Evolutionary conservation across 2,888 invertebrate genomes (phyloP), one percentile per base, ranked within the genome.

Genomic region (Meiosimyza platycephala): DNA sequence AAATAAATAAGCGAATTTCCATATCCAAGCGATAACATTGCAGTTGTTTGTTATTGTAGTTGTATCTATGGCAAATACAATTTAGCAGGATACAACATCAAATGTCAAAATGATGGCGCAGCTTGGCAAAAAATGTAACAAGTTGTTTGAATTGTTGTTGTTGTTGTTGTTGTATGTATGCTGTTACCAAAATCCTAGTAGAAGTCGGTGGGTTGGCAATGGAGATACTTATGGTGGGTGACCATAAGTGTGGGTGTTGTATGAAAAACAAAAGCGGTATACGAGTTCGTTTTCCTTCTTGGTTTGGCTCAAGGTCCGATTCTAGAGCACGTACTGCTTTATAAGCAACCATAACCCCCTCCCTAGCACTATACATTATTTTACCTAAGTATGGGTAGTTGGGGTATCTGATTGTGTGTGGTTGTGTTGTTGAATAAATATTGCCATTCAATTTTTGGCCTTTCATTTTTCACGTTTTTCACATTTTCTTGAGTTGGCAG

Each of bases 1-100:
- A 40, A 40, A 40, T 40, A 40, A 40, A 40, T 40, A 40, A 40
- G 40, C 5, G 40, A 28, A 57, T 57, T 57, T 57, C 57, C 57
- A 57, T 57, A 57, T 47, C 15, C 47, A 67, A 68, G 52, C 82
- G 76, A 82, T 81, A 82, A 83, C 79, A 77, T 71, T 54, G 33
- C 60, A 40, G 40, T 40, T 40, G 40, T 40, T 40, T 40, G 40
- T 40, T 40, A 40, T 40, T 40, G 40, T 40, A 40, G 40, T 40
- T 40, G 40, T 40, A 40, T 40, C 40, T 40, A 40, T 40, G 2
- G 40, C 40, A 40, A 40, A 22, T 16, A 55, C 50, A 75, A 22
- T 18, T 33, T 62, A 48, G 33, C 64, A 28, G 48, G 22, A 60
- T 28, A 18, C 22, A 60, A 60, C 33, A 60, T 15, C 6, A 18